Base-by-base conservation (phyloP, 2,888 invertebrate species). In the Steinernema hermaphroditum region DNA sequence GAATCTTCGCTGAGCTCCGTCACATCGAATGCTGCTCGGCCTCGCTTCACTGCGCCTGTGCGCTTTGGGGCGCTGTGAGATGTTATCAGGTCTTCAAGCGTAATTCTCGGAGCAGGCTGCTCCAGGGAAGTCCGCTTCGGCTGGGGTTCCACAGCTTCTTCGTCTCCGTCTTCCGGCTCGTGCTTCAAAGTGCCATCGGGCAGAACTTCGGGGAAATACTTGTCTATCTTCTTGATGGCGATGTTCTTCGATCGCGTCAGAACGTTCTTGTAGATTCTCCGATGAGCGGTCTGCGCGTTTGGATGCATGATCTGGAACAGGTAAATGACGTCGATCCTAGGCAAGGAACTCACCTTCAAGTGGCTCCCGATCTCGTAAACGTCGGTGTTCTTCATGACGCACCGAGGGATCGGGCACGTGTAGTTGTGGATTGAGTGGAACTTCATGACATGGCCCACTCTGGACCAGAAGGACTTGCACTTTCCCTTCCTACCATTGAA, bases 171-270 rank as follows among this genome's bases (percentile, higher is more conserved):
- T 32, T 62, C 14, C 14, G 32, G 1, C 16, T 62, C 32, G 32
- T n/a, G 12, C 34, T 62, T 54, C 22, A 22, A 2, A 22, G 22
- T 27, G 4, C 19, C 27, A 22, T 27, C 54, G 54, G 54, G n/a
- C n/a, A n/a, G n/a, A n/a, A n/a, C n/a, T n/a, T n/a, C n/a, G n/a
- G 37, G 37, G 62, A 62, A 62, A 32, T 29, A 62, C 34, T 27
- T 16, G 27, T 62, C 62, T 6, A 62, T 62, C 32, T 62, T 24
- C 16, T 32, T 29, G 16, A n/a, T 27, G 1, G 62, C 62, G 32
- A 62, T 16, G 16, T 62, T 62, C 62, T 29, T 24, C 32, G 62
- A 24, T 8, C 62, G 29, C 8, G 12, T 62, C 16, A 24, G 2
- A 8, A 9, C 29, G 32, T 32, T 32, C 62, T 32, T 62, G 29